Evolutionary conservation across 2,113 vertebrate species (phyloP).

Genomic region (Microtus pennsylvanicus): DNA sequence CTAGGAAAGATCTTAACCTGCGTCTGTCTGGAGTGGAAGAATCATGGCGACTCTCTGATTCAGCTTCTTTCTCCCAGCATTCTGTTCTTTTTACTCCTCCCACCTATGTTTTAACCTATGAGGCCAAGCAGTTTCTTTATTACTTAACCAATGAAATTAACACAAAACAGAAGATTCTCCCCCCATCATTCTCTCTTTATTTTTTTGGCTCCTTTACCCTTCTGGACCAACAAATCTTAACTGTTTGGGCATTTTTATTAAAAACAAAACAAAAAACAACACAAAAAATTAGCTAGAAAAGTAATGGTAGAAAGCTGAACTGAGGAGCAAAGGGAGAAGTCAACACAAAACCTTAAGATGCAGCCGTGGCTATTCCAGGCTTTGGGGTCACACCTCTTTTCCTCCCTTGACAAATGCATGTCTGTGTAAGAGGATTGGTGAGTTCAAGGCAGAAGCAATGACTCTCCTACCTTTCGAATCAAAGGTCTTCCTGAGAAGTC

Average conservation of each 20-base stretch:
- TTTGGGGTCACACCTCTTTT: not conserved
- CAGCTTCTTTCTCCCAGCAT: too few species aligned
- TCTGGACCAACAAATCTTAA: not conserved
- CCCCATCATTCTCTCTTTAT: too few species aligned
- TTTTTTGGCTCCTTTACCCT: not conserved
- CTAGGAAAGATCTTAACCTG: too few species aligned
- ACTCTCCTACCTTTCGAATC: not conserved
- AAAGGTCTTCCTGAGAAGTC: not conserved
- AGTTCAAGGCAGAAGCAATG: not conserved
- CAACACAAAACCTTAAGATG: not conserved
- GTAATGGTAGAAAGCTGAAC: not conserved
- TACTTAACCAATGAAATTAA: too few species aligned
- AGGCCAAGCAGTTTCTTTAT: too few species aligned
- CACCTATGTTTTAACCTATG: too few species aligned
- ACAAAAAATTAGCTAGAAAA: not conserved
- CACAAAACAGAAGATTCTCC: too few species aligned
- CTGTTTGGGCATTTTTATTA: not conserved
- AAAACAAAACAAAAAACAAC: too few species aligned
- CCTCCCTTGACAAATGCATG: not conserved
- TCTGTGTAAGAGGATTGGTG: too few species aligned
- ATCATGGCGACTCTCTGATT: too few species aligned
- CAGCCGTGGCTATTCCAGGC: accelerated
- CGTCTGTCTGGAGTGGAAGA: too few species aligned
- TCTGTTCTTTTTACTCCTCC: too few species aligned
- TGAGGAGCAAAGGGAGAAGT: not conserved